These are phyloP conservation scores for Peromyscus melanophrys DNA, from an alignment of 2,797 vertebrate genomes.

Conservation along the genomic window DNA sequence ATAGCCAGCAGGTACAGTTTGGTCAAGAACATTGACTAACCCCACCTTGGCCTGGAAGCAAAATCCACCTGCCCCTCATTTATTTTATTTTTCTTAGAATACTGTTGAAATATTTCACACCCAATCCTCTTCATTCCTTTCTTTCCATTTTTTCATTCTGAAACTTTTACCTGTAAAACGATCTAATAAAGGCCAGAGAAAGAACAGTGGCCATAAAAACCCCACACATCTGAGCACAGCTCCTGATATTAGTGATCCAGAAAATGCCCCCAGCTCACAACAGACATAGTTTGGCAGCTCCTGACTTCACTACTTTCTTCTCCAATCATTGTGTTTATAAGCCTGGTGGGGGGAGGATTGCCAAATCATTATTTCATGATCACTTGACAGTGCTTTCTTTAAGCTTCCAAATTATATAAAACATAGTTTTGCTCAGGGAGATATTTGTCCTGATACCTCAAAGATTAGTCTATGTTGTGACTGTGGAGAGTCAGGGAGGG, in stretches of 20 bases:
- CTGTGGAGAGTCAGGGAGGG: constrained; percentile 60
- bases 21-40: constrained; percentile 70
- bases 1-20: constrained; percentile 83
- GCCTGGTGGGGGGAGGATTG: constrained; percentile 69
- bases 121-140: constrained; percentile 70
- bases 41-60: constrained; percentile 59
- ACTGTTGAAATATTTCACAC: constrained; percentile 58
- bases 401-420: constrained; percentile 73
- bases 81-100: constrained; percentile 78
- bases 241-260: constrained; percentile 74
- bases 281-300: constrained; percentile 72
- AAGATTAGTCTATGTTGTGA: constrained; percentile 31
- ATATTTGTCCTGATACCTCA: constrained; percentile 57
- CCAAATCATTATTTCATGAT: constrained; percentile 74
- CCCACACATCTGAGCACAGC: constrained; percentile 51
- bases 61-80: constrained; percentile 80
- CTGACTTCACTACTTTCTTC: constrained; percentile 16
- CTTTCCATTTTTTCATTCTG: constrained; percentile 58
- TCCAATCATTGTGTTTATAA: constrained; percentile 64
- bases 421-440: constrained; percentile 46
- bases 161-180: constrained; percentile 85
- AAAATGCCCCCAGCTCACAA: constrained; percentile 75
- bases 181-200: constrained; percentile 76
- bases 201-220: constrained; percentile 73
- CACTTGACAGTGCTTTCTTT: constrained; percentile 81